Percentiles rank a stretch among this genome's conserved stretches.
Conservation (phyloP, 2,797 vertebrate genomes). For the Naso thynnoides region DNA sequence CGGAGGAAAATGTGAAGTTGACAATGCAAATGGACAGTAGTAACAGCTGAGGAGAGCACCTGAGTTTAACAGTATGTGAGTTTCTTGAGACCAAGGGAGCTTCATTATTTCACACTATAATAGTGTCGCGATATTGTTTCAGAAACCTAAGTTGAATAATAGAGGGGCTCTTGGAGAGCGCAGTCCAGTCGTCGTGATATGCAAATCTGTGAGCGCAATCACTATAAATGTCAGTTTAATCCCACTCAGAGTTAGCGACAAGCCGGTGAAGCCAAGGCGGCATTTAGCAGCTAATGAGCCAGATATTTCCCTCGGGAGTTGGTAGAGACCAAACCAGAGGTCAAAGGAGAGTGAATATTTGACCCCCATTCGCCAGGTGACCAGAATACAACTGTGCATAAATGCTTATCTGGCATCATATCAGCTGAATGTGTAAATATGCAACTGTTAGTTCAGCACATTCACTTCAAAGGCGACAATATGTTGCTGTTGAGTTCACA, state of each 20-base stretch:
- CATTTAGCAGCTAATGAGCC: constrained; percentile 10
- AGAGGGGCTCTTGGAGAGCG: too few relatives aligned
- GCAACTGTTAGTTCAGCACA: background rate
- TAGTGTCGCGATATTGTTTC: background rate
- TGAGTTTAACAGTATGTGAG: constrained; percentile 19
- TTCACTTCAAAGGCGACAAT: background rate
- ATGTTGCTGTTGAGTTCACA: too few relatives aligned
- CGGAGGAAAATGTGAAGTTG: constrained; percentile 24
- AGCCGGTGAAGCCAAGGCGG: too few relatives aligned
- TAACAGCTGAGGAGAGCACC: constrained; percentile 17
- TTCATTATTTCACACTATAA: constrained; percentile 15
- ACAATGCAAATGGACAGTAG: constrained; percentile 10
- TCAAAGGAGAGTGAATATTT: background rate
- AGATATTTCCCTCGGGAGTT: too few relatives aligned
- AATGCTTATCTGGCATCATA: background rate
- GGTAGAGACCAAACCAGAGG: background rate
- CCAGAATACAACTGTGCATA: too few relatives aligned
- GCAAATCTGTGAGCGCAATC: too few relatives aligned
- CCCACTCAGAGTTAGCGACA: too few relatives aligned
- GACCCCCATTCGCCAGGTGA: too few relatives aligned
- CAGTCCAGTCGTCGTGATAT: too few relatives aligned
- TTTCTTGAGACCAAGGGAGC: background rate
- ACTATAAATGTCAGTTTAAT: too few relatives aligned
- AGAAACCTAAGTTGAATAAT: background rate
- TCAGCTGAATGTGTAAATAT: constrained; percentile 1